phyloP scores from a whole-genome alignment of 2,797 vertebrate genomes.

The Distichodus sexfasciatus region DNA sequence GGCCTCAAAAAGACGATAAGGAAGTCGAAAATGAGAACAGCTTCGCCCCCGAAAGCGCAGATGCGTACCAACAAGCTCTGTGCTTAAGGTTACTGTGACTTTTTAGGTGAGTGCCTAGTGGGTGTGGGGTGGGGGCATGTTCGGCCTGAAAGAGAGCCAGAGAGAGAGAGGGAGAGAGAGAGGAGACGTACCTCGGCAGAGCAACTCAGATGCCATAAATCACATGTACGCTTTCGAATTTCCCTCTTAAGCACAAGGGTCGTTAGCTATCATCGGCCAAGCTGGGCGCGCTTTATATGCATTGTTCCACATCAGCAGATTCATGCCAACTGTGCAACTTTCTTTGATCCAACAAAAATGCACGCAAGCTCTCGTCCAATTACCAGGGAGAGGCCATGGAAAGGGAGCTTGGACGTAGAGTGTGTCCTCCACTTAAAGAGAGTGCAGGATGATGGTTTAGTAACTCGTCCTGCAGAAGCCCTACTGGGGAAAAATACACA shows the following conservation, averaged over 20 bases:
- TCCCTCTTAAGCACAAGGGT: slow-evolving; percentile 44
- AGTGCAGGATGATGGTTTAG: slow-evolving; percentile 12
- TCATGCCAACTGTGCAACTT: slow-evolving; percentile 50
- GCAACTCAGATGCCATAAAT: slow-evolving; percentile 38
- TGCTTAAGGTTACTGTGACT: slow-evolving; percentile 32
- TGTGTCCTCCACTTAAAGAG: slow-evolving; percentile 29
- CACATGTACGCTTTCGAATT: slow-evolving; percentile 48
- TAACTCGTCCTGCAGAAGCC: not conserved
- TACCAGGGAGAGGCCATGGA: slow-evolving; percentile 38
- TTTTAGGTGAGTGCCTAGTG: slow-evolving; percentile 17
- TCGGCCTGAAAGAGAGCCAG: slow-evolving; percentile 28
- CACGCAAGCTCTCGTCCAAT: slow-evolving; percentile 52
- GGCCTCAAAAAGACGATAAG: not conserved
- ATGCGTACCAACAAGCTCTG: not conserved
- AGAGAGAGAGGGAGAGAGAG: too few species aligned
- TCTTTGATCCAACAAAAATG: slow-evolving; percentile 50
- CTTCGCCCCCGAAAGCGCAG: not conserved
- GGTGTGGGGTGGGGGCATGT: not conserved
- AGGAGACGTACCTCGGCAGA: not conserved
- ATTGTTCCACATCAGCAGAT: slow-evolving; percentile 51
- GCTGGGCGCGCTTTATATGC: slow-evolving; percentile 48
- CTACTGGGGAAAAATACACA: not conserved
- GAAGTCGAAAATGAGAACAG: slow-evolving; percentile 1
- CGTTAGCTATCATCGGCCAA: slow-evolving; percentile 49
- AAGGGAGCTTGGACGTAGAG: slow-evolving; percentile 39